Base-by-base conservation (phyloP, 2,888 invertebrate genomes). In the Tenodera sinensis region DNA sequence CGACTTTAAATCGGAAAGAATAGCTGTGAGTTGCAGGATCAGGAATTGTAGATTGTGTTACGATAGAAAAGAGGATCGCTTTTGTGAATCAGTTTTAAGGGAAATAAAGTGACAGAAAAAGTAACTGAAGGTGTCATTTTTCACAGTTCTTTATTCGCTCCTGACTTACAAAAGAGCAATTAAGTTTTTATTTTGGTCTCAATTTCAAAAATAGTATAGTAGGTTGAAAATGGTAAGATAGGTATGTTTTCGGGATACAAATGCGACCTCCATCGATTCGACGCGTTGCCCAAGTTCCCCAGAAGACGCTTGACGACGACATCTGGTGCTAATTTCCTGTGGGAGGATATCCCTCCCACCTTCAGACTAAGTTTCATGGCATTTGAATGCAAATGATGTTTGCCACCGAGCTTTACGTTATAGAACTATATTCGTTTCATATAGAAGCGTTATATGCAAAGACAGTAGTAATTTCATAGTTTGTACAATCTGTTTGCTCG, bases 311-410 rank as follows among this genome's bases (percentile, higher is more conserved):
- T 30, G 84, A 84, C 30, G 84, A 84, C 30, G 34, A 84, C 30
- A 84, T 28, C 84, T 84, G 25, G 84, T 34, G 25, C 84, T 84
- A 84, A 84, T 84, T 84, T 84, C 84, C 84, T 84, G 84, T 84
- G 84, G 84, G 84, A 34, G 30, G 84, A 71, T 71, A 20, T 71
- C 25, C 54, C 25, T 25, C 25, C 54, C 54, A 71, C 54, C 54
- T 71, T 71, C 54, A 71, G 54, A 15, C 25, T 20, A 71, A 71
- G 54, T 71, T 71, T 71, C 54, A 84, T 84, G 84, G 34, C 34
- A 30, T 84, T 84, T 84, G 84, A 30, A 84, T 84, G 84, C 84
- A 84, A 84, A 84, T 84, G 84, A 84, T 84, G 84, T 84, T 84
- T 30, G 30, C 84, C 54, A 71, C 20, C 25, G 54, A 71, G 54